phyloP scores from a whole-genome alignment of 2,113 vertebrate genomes.

The Sterrhoptilus dennistouni region DNA sequence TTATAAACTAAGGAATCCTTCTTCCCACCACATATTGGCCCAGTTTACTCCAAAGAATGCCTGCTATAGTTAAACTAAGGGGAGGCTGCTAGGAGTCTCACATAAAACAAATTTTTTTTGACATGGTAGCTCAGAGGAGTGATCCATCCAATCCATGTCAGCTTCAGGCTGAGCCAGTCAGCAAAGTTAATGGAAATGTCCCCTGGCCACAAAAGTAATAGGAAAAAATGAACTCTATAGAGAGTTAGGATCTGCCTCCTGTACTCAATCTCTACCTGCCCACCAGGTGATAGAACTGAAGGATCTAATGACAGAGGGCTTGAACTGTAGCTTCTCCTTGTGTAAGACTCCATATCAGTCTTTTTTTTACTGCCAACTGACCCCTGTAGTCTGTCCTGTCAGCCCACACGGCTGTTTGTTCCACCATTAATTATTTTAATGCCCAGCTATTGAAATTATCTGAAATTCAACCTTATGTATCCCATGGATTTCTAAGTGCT shows the following conservation, averaged over 20 bases:
- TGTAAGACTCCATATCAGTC: neutral
- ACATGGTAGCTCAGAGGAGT: neutral
- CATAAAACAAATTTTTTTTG: neutral
- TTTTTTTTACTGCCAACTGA: neutral
- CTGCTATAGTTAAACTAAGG: neutral
- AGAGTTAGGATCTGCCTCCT: neutral
- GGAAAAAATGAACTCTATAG: neutral
- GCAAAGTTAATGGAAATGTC: neutral
- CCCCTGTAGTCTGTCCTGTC: neutral
- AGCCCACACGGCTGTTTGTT: neutral
- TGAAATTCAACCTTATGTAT: neutral
- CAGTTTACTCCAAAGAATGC: neutral
- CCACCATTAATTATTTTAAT: neutral
- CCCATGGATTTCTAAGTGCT: neutral
- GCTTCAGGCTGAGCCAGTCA: neutral
- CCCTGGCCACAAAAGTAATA: neutral
- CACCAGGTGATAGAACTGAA: neutral
- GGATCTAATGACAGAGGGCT: neutral
- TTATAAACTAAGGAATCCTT: neutral
- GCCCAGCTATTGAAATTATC: neutral
- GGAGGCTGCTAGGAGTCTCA: neutral
- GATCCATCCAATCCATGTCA: neutral
- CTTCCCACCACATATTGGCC: neutral
- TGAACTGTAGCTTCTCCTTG: neutral
- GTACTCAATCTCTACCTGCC: neutral